Evolutionary conservation across 2,888 invertebrate species (phyloP).

Genomic region (Limenitis camilla): DNA sequence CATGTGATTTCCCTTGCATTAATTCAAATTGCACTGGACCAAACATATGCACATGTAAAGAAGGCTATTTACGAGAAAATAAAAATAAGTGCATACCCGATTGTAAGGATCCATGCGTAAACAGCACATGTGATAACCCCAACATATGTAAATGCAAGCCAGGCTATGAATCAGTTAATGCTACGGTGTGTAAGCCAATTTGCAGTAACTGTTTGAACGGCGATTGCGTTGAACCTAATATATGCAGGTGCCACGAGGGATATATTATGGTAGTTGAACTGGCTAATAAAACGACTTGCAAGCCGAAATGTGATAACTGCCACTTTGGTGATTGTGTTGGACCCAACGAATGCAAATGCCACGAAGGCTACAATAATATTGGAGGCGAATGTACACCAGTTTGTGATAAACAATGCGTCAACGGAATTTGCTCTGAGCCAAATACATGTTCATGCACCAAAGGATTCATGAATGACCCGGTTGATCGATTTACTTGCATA

Average conservation of each 20-base stretch:
- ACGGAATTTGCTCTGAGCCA: no score
- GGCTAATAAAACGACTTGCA: no score
- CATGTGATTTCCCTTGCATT: conserved; percentile 53
- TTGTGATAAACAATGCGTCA: no score
- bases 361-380: no score
- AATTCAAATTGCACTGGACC: conserved; percentile 37
- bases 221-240: conserved; percentile 44
- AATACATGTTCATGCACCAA: no score
- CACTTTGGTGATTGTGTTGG: no score
- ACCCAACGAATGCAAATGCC: no score
- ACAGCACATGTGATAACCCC: conserved; percentile 49
- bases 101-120: conserved; percentile 36
- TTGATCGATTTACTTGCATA: no score
- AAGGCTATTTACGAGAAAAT: conserved; percentile 29
- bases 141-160: conserved; percentile 48
- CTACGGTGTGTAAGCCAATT: conserved; percentile 21
- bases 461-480: no score
- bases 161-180: conserved; percentile 39
- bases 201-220: conserved; percentile 32
- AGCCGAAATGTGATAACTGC: no score
- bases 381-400: no score
- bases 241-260: conserved; percentile 37
- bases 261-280: conserved; percentile 23
- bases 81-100: conserved; percentile 24
- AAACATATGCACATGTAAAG: conserved; percentile 45